Evolutionary conservation across 2,797 vertebrate species (phyloP).

Genomic region (Muscicapa striata): DNA sequence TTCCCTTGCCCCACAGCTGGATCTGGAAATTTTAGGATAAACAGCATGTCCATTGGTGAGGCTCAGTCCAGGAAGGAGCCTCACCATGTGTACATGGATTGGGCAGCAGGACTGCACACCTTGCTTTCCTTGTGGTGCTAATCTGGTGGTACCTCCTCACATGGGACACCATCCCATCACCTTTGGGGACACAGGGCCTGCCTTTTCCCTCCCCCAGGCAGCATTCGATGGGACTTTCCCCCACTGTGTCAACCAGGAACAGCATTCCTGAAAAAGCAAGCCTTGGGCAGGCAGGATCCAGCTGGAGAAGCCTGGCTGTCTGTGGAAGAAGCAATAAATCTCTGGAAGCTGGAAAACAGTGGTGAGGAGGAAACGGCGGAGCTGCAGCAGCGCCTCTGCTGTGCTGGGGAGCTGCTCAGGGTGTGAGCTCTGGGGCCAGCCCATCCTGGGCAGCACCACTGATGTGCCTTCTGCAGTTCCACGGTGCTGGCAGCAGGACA

Average conservation of each 20-base stretch:
- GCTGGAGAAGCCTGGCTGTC: slow-evolving; percentile 49
- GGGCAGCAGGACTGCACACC: background rate
- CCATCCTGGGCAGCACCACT: background rate
- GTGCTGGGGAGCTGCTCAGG: background rate
- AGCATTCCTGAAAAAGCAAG: background rate
- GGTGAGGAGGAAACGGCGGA: background rate
- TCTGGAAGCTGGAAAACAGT: slow-evolving; percentile 38
- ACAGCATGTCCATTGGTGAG: accelerated
- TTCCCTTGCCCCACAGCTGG: background rate
- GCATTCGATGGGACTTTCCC: accelerated
- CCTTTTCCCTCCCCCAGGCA: background rate
- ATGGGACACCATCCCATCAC: too few relatives aligned
- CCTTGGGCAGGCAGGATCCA: slow-evolving; percentile 21
- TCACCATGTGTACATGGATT: accelerated
- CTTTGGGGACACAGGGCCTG: background rate
- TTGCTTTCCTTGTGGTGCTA: accelerated
- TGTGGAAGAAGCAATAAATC: slow-evolving; percentile 57
- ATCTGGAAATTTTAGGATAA: background rate
- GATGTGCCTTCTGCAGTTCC: background rate
- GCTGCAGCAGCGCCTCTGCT: background rate
- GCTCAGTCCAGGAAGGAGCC: background rate
- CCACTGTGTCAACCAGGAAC: accelerated
- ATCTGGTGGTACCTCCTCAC: accelerated
- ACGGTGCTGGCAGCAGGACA: background rate
- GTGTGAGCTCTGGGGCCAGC: accelerated